Base-by-base conservation (phyloP, 1,140 invertebrate genomes). In the Dermatophagoides farinae region DNA sequence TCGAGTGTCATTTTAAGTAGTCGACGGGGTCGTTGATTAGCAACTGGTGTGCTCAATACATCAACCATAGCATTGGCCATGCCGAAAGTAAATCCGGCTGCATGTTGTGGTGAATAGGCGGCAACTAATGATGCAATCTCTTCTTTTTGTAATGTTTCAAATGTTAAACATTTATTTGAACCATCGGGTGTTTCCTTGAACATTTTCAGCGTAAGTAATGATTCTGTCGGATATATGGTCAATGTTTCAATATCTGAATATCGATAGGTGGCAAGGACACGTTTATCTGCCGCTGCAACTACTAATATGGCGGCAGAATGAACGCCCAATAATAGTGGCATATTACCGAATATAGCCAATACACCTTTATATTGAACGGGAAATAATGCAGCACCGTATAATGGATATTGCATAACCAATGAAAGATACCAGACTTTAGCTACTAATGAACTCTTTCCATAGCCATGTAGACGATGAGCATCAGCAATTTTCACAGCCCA, bases 351-450 rank as follows among this genome's bases (percentile, higher is more conserved):
- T 69, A 91, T 90, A 9, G 85, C 85, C 85, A 89, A 88, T 69
- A 88, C 86, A 2, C 87, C 87, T 64, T 88, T 81, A 70, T 93
- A 93, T 0, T 83, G 85, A 37, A 93, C 90, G 40, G 82, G 82
- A 72, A 88, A 95, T 75, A 93, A 82, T 0, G 89, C 91, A 53
- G 88, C 91, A 1, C 90, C 91, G 69, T 95, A 95, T 0, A 95
- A 75, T 0, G 90, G 88, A 72, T 92, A 96, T 72, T 96, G 90
- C 86, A 93, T 95, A 0, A 96, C 90, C 68, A 89, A 92, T 0
- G 88, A 90, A 50, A 96, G 73, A 71, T 95, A 95, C 65, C 93
- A 78, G 10, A 91, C 88, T 73, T 93, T 93, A 1, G 88, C 86
- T 4, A 89, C 87, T 31, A 93, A 70, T 68, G 92, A 88, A 8